Conservation (phyloP, 1,140 invertebrate genomes). For the Drosophila erecta region DNA sequence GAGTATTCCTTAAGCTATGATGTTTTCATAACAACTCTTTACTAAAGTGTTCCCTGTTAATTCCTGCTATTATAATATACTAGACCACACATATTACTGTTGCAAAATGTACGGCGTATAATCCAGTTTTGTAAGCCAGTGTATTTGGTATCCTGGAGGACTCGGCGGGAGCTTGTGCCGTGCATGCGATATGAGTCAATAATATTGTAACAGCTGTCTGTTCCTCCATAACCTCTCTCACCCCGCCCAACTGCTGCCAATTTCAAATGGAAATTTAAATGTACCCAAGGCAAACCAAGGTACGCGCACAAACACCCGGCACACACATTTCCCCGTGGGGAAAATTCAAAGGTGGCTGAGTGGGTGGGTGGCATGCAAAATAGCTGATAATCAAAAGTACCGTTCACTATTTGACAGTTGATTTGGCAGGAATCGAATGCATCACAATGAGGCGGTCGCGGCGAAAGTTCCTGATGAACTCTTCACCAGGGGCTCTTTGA, state of each 20-base stretch:
- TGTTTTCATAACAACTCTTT: no score
- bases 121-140: not conserved
- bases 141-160: conserved; percentile 27
- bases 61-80: no score
- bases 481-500: conserved; percentile 1
- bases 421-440: conserved; percentile 52
- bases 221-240: conserved; percentile 30
- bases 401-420: conserved; percentile 68
- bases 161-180: conserved; percentile 51
- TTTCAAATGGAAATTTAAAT: conserved; percentile 79
- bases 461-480: not conserved
- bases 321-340: conserved; percentile 2
- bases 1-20: no score
- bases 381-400: conserved; percentile 62
- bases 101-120: not conserved
- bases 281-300: conserved; percentile 41
- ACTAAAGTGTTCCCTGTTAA: no score
- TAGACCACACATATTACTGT: no score
- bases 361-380: conserved; percentile 46
- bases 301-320: conserved; percentile 13
- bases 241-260: conserved; percentile 33
- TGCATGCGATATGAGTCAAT: conserved; percentile 81
- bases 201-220: conserved; percentile 81
- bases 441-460: conserved; percentile 22
- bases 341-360: not conserved